Base-by-base conservation (phyloP, 2,113 vertebrate species). In the Phoxinus phoxinus region DNA sequence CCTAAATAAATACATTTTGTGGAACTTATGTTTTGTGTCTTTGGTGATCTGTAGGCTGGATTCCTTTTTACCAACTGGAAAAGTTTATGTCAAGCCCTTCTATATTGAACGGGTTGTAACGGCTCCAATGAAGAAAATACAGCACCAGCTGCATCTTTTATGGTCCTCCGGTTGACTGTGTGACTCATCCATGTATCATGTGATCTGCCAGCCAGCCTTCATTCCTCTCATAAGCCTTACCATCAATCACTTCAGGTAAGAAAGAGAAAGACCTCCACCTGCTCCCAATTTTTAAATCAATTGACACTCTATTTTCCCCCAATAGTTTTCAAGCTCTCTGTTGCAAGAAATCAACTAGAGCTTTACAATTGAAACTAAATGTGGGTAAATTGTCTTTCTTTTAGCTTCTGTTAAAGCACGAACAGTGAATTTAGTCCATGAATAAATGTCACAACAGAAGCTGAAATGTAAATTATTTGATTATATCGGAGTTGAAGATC, bases 221-320 rank as follows among this genome's bases (percentile, higher is more conserved):
- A 81, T 69, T 81, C 69, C 46, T 25, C 48, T 53, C 41, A n/a
- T 48, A 74, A 78, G 44, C 44, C 21, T 53, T 32, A 17, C 65
- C 61, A 84, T 79, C 81, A 87, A 74, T 84, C 65, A 72, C 32
- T 30, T 61, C 56, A 79, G 12, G 23, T 41, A 30, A 25, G 32
- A 63, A 13, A 25, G 32, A 78, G 53, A 77, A 30, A 58, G 51
- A 78, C 75, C 75, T 58, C 75, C 10, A 58, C 51, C 51, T 78
- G 51, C 75, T 72, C 35, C 37, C 73, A 75, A 75, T 27, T 25
- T 51, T 75, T 75, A 46, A 51, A 75, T 46, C 44, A 13, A 75
- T 75, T 27, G 72, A 27, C 23, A 48, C 25, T 23, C 11, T 27
- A 15, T 48, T 73, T 48, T 23, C 23, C 21, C 58, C 23, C 23